Base-by-base conservation (phyloP, 2,113 vertebrate species). In the Zosterops hypoxanthus region DNA sequence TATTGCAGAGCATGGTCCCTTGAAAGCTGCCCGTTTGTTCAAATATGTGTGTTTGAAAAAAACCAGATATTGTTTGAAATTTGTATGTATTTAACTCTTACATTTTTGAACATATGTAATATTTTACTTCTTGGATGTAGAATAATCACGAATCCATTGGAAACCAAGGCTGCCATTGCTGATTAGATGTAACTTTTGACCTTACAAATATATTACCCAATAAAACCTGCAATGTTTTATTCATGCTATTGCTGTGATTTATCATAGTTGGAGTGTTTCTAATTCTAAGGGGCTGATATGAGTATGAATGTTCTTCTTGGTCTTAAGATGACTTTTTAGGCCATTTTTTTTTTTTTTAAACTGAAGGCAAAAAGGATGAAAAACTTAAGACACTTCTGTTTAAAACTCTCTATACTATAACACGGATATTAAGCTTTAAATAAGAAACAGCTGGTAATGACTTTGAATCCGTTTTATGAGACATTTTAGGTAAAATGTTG, bases 401-500 rank as follows among this genome's bases (percentile, higher is more conserved):
- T 81, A 47, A 63, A 92, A 75, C 59, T 44, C 46, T 26, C 56
- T 53, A 28, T 41, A 26, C 18, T 33, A 59, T 46, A 60, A 66
- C 28, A 33, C 0, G 6, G 53, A 86, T 78, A 78, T 29, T 71
- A 71, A 90, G 76, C 88, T 90, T 94, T 95, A 96, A 97, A 92
- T 90, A 94, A 92, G 69, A 96, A 94, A 84, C 82, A 96, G 93
- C 94, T 96, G 92, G 64, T 78, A 93, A 85, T 86, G 87, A 88
- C 94, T 97, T 93, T 85, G 96, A 93, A 90, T 97, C 59, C 8
- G 7, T 92, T 95, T 96, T 94, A 94, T 91, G 95, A 95, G 92
- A 95, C 89, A 95, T 94, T 97, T 95, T 95, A 95, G 87, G 87
- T 96, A 97, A 96, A 95, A 96, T 88, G 84, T 92, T 97, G 96